Evolutionary conservation across 2,888 invertebrate species (phyloP).

Genomic region (Lymantria dispar): DNA sequence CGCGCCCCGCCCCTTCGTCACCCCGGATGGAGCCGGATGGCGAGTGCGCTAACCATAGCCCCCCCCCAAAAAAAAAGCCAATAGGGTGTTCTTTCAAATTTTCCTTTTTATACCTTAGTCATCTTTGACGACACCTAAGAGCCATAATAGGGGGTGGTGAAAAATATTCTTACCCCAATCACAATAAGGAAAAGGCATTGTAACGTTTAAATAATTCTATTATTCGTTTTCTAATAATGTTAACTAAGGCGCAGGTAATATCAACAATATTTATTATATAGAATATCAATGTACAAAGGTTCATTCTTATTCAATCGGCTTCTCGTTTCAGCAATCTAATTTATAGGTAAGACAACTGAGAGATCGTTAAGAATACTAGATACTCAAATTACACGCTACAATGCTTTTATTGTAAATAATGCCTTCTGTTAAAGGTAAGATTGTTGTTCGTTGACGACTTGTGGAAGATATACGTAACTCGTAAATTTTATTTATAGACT

Average conservation of each 20-base stretch:
- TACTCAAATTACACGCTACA: slow-evolving; percentile 41
- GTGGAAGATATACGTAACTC: background rate
- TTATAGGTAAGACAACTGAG: slow-evolving; percentile 24
- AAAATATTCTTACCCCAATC: too few species aligned
- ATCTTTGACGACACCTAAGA: too few species aligned
- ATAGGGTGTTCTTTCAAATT: too few species aligned
- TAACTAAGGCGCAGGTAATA: background rate
- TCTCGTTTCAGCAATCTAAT: slow-evolving; percentile 36
- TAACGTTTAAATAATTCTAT: background rate
- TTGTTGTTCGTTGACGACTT: background rate
- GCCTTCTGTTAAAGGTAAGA: slow-evolving; percentile 6
- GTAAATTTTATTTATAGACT: background rate
- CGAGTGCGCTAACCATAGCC: too few species aligned
- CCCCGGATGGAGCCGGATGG: too few species aligned
- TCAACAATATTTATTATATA: background rate
- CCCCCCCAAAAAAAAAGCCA: too few species aligned
- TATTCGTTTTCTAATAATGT: background rate
- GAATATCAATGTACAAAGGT: slow-evolving; percentile 4
- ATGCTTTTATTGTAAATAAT: slow-evolving; percentile 34
- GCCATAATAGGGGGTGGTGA: too few species aligned
- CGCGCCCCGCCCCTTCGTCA: too few species aligned
- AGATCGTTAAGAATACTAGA: slow-evolving; percentile 29
- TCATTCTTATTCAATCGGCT: slow-evolving; percentile 24
- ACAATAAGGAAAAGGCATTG: too few species aligned
- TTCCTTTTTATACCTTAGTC: too few species aligned